phyloP scores from a whole-genome alignment of 2,888 invertebrate species.

The Pyrgus malvae region DNA sequence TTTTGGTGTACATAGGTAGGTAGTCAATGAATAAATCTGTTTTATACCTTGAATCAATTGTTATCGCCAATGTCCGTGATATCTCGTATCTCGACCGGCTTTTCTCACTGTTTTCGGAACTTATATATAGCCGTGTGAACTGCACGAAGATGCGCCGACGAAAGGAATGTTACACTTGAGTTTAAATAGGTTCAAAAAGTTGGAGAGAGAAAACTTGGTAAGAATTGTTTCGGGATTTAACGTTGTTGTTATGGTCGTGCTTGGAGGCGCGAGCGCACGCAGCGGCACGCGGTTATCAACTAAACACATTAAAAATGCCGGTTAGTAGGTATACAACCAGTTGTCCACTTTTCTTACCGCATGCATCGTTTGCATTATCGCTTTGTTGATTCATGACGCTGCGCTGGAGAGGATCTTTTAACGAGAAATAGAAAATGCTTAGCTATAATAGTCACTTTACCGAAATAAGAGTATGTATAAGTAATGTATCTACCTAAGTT shows the following conservation, averaged over 20 bases:
- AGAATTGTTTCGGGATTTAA: conserved; percentile 16
- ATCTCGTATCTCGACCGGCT: conserved; percentile 40
- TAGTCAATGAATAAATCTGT: conserved; percentile 25
- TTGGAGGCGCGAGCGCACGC: conserved; percentile 57
- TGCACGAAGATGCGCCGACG: background rate
- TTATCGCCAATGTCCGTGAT: conserved; percentile 45
- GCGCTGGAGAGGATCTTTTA: conserved; percentile 30
- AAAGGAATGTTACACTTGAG: background rate
- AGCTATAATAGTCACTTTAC: background rate
- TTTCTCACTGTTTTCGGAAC: conserved; percentile 33
- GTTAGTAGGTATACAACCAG: conserved; percentile 49
- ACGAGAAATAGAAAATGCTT: background rate
- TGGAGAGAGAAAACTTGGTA: conserved; percentile 2
- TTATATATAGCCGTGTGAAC: conserved; percentile 25
- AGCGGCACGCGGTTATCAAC: conserved; percentile 70
- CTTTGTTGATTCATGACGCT: conserved; percentile 52
- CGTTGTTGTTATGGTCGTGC: conserved; percentile 32
- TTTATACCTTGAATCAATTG: conserved; percentile 66
- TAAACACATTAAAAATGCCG: conserved; percentile 70
- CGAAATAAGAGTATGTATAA: background rate
- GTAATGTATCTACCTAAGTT: background rate
- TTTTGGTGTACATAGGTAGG: too few relatives aligned
- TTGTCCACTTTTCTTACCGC: conserved; percentile 50
- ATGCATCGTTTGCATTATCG: conserved; percentile 42
- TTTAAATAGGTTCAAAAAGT: background rate